phyloP scores from a whole-genome alignment of 2,797 vertebrate genomes.

The Intellagama lesueurii region DNA sequence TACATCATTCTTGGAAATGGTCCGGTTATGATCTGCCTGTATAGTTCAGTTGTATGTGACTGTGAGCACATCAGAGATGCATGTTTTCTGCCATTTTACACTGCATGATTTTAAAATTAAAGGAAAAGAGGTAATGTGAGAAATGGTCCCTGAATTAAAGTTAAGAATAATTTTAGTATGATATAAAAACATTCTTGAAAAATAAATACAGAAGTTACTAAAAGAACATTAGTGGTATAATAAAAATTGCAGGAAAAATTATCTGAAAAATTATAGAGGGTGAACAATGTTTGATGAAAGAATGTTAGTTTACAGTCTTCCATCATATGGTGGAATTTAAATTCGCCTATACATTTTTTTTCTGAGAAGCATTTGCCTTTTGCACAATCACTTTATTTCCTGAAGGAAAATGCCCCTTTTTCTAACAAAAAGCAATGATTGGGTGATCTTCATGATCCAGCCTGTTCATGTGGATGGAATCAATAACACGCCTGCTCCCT shows the following conservation, averaged over 20 bases:
- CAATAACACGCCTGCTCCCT: neutral
- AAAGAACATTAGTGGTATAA: too few species aligned
- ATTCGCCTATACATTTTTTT: neutral
- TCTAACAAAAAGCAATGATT: neutral
- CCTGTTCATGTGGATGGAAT: neutral
- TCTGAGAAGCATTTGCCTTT: neutral
- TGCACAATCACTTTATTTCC: neutral
- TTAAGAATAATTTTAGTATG: neutral
- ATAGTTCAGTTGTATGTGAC: neutral
- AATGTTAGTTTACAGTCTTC: neutral
- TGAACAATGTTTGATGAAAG: neutral
- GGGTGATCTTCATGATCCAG: neutral
- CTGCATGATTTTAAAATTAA: neutral
- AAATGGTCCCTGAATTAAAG: neutral
- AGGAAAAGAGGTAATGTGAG: neutral
- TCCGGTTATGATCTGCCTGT: neutral
- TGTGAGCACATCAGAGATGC: too few species aligned
- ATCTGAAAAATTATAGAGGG: neutral
- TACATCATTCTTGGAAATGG: neutral
- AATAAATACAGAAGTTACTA: neutral
- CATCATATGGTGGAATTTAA: neutral
- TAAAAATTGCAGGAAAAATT: neutral
- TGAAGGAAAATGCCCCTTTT: neutral
- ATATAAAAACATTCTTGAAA: neutral
- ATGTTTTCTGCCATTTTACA: neutral